These are phyloP conservation scores for Ophion costatus DNA, from an alignment of 2,888 invertebrate species.

Conservation along the genomic window DNA sequence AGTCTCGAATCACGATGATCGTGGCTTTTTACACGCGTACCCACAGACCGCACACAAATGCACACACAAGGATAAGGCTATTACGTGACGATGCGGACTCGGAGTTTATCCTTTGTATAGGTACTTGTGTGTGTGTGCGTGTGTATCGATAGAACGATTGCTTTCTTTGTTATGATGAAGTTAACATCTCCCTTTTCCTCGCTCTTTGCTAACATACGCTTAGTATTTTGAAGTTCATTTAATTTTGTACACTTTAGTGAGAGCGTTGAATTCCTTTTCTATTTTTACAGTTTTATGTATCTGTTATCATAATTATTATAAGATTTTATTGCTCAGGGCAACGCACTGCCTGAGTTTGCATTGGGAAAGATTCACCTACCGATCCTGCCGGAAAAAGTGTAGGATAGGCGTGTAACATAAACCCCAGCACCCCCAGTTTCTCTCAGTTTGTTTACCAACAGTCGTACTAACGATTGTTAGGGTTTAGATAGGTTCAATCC, in stretches of 20 bases:
- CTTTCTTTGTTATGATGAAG: not conserved
- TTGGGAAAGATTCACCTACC: no score
- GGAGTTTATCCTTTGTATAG: not conserved
- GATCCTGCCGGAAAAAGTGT: no score
- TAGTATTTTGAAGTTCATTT: no score
- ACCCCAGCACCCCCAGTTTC: no score
- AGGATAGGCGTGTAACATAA: no score
- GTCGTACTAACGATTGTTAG: no score
- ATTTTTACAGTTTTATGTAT: not conserved
- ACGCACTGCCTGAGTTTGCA: no score
- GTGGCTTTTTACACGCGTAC: constrained; percentile 1
- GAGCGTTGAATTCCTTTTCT: not conserved
- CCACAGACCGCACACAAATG: not conserved
- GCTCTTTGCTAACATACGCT: not conserved
- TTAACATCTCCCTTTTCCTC: not conserved
- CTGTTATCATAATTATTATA: not conserved
- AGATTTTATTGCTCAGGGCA: no score
- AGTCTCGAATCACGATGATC: constrained; percentile 3
- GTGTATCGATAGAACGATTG: not conserved
- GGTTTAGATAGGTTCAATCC: no score
- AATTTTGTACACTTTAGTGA: no score
- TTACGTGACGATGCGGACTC: not conserved
- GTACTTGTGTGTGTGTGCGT: not conserved
- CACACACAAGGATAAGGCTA: not conserved
- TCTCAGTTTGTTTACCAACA: no score